Base-by-base conservation (phyloP, 2,797 vertebrate genomes). In the Sebastes iracundus region DNA sequence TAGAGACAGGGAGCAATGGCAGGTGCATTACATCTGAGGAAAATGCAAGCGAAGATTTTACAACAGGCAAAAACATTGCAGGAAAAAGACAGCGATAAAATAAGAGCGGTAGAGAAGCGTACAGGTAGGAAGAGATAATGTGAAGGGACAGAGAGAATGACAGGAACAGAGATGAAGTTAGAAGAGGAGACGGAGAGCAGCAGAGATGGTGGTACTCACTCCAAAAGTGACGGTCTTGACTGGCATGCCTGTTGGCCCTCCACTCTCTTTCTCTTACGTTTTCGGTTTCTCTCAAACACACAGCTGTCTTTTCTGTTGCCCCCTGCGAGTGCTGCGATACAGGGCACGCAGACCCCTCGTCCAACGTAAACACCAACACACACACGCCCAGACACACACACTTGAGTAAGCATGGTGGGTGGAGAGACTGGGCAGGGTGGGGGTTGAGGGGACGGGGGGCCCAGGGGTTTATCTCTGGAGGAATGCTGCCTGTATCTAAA, bases 401-500 rank as follows among this genome's bases (percentile, higher is more conserved):
- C 92, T 94, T 92, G 91, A 93, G 90, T 89, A 88, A 91, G 91
- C 91, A 84, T 81, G 86, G 90, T 93, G 93, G 93, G 94, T 91
- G 94, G 94, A 93, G 91, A 90, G 87, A 88, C 73, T 10, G 52
- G 52, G 70, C 73, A 86, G 91, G 92, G 93, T 88, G 90, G 85
- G 90, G 87, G 84, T 33, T 69, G 75, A 80, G 80, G 82, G 90
- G 92, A 83, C 52, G 83, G 83, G 93, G 93, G 92, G 93, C 87
- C 92, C 80, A 81, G 75, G 88, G 92, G 92, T 94, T 96, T 96
- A 96, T 96, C 96, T 96, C 91, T 92, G 82, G 85, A 93, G 93
- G 94, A 96, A 96, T 95, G 93, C 93, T 93, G 94, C 80, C 88
- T 91, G 89, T 96, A 96, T 96, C 95, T 93, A 88, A 91, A 94